Evolutionary conservation across 2,797 vertebrate species (phyloP), one percentile per base, ranked within the genome.

Genomic region (Gymnothorax reevesii): DNA sequence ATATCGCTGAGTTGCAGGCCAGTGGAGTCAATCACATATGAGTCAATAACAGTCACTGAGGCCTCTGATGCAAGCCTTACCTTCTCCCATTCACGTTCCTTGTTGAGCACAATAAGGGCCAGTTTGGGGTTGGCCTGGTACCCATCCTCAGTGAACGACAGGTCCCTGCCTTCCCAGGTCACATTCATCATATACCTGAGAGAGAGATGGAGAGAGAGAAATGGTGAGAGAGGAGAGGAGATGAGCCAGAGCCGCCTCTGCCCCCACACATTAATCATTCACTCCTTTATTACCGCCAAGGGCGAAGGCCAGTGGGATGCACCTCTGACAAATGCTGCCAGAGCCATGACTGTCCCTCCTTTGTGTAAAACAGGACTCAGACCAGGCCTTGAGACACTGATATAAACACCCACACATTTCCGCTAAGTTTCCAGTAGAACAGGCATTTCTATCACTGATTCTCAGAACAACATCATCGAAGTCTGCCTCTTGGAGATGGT

Each of bases 161-260:
- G 91, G 93, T 99, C 98, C 93, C 95, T 96, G 87, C 97, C 98
- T 87, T 98, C 96, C 98, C 98, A 99, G 0, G 98, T 98, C 92
- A 99, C 97, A 62, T 99, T 99, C 96, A 98, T 97, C 98, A 99
- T 99, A 92, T 99, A 99, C 94, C 98, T 99, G 92, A 87, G 92
- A 93, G 89, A 93, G 88, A 88, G 84, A 42, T 42, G 33, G 33
- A 82, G 54, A 91, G 89, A 84, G 79, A 86, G 12, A 60, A n/a
- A n/a, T n/a, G n/a, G n/a, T n/a, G 86, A 84, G 8, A 64, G 82
- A 13, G 82, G 82, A 86, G 66, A 82, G 86, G 88, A 55, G 10
- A 6, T 15, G 60, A 82, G 91, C 92, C 87, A 92, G 94, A 89
- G 83, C 85, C 90, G 92, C 71, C 89, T 92, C 89, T 71, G 88